Conservation (phyloP, 2,113 vertebrate species). For the Ciconia maguari region DNA sequence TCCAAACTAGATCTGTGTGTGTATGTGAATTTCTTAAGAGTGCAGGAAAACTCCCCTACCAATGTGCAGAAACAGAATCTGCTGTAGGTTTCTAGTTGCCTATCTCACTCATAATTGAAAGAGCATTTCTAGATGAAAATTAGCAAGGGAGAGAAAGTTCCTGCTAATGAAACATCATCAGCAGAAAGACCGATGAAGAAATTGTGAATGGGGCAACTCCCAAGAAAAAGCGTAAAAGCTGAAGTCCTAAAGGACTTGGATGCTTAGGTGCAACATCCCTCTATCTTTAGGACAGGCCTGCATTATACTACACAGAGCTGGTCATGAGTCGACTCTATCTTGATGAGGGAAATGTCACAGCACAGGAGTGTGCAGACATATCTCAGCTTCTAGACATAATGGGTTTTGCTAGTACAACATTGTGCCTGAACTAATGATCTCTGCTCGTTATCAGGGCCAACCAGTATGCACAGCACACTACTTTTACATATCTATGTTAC, state of each 20-base stretch:
- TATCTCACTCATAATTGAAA: not conserved
- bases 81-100: not conserved
- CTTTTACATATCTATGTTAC: not conserved
- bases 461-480: not conserved
- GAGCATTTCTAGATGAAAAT: not conserved
- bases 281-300: not conserved
- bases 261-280: not conserved
- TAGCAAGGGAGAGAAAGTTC: not conserved
- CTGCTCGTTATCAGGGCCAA: not conserved
- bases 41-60: not conserved
- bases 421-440: not conserved
- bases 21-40: not conserved
- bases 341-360: not conserved
- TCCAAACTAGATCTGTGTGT: not conserved
- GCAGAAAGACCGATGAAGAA: not conserved
- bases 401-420: not conserved
- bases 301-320: not conserved
- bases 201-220: not conserved
- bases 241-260: not conserved
- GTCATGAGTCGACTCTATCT: accelerated
- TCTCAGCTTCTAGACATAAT: not conserved
- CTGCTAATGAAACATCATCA: not conserved
- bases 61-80: not conserved
- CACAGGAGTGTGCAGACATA: not conserved
- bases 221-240: not conserved